Base-by-base conservation (phyloP, 2,888 invertebrate species). In the Epicampocera succincta region DNA sequence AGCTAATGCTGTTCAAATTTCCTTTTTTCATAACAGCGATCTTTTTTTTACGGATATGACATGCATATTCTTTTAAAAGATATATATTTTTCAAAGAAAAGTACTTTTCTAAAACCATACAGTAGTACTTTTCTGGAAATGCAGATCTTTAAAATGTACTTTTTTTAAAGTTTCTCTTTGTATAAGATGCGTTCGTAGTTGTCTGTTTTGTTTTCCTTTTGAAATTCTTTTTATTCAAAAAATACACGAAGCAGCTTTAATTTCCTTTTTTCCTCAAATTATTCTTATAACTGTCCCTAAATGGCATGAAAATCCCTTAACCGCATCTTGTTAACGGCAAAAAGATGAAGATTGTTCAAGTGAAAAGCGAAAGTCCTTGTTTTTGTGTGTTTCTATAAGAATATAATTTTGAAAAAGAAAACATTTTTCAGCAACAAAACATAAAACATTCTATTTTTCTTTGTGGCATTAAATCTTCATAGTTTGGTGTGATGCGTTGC, bases 401-500 rank as follows among this genome's bases (percentile, higher is more conserved):
- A n/a, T 44, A 54, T 63, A 56, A 25, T n/a, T 46, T 11, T 1
- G 58, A 46, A 21, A 68, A 56, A 42, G 42, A 63, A 56, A 13
- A 46, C 15, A 58, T 52, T 68, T 75, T 25, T 17, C 13, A 17
- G 42, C 12, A 38, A 58, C 17, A 48, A 60, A 46, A 69, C 25
- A 46, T 38, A 54, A 40, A 25, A 19, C 12, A 17, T 13, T 48
- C 8, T 63, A 44, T 65, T 76, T 60, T 65, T 71, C 74, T 60
- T 77, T 77, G 76, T 71, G 69, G 68, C 73, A 73, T 77, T 74
- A 74, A 74, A 74, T 78, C 46, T 78, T 74, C 78, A 60, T 46
- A 69, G 78, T 78, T 78, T 78, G 82, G 82, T 82, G 82, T 66
- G 79, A 74, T 83, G 80, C 84, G 82, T 82, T 82, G 66, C 56